Percentiles rank a stretch among this genome's conserved stretches.
Evolutionary conservation across 1,140 invertebrate genomes (phyloP).

Genomic region (Gonioctena quinquepunctata): DNA sequence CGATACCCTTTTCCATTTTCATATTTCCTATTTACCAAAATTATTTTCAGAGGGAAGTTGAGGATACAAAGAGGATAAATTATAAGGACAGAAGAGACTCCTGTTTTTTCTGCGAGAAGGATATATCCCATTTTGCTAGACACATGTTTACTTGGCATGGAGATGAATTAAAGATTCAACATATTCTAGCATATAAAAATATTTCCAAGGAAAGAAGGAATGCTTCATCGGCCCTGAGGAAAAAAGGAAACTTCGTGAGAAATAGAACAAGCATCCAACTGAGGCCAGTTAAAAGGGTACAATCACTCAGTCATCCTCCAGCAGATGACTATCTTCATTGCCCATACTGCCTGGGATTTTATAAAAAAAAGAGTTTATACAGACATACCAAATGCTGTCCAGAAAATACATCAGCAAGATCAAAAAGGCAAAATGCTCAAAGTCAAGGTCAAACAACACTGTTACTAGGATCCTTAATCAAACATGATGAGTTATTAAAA

Average conservation of each 20-base stretch:
- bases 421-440: constrained; percentile 8
- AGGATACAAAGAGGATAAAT: not conserved
- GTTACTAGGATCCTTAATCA: constrained; percentile 1
- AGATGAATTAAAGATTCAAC: constrained; percentile 2
- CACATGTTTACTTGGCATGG: constrained; percentile 9
- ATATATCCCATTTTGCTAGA: constrained; percentile 10
- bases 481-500: constrained; percentile 13
- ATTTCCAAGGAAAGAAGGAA: constrained; percentile 5
- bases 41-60: not conserved
- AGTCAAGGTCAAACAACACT: constrained; percentile 14
- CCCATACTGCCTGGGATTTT: constrained; percentile 11
- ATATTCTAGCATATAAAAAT: not conserved
- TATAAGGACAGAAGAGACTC: constrained; percentile 12
- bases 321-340: constrained; percentile 13
- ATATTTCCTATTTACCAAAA: not conserved
- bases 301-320: not conserved
- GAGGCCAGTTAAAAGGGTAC: too few species aligned
- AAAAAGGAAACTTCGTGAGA: too few species aligned
- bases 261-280: too few species aligned
- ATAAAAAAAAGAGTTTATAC: constrained; percentile 8
- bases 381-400: constrained; percentile 8
- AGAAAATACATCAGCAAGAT: not conserved
- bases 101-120: constrained; percentile 15
- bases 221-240: not conserved
- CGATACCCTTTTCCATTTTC: too few species aligned